phyloP scores from a whole-genome alignment of 2,888 invertebrate genomes.

The Helobdella robusta region DNA sequence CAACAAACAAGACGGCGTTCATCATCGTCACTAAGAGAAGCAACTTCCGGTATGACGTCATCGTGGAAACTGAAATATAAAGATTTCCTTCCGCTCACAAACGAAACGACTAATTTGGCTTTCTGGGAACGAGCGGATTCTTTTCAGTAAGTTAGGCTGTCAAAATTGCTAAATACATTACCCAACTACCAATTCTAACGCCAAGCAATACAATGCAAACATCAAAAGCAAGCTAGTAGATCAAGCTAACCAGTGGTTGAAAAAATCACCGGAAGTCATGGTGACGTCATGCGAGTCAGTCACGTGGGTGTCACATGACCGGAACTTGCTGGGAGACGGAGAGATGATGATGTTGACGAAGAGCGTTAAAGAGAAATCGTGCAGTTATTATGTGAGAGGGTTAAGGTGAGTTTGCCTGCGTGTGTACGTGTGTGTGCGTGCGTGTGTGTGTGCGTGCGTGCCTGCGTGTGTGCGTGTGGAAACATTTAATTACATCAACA shows the following conservation, averaged over 20 bases:
- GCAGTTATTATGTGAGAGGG: slow-evolving; percentile 31
- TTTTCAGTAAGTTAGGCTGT: slow-evolving; percentile 16
- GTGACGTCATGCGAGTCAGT: slow-evolving; percentile 33
- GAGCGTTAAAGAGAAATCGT: slow-evolving; percentile 23
- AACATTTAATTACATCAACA: too few relatives aligned
- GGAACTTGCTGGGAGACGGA: slow-evolving; percentile 29
- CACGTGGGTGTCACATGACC: slow-evolving; percentile 32
- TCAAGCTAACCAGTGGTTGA: slow-evolving; percentile 35
- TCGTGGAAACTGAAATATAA: slow-evolving; percentile 14
- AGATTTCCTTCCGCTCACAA: slow-evolving; percentile 8
- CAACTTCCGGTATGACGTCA: not conserved
- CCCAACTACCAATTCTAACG: not conserved
- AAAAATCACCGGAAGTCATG: slow-evolving; percentile 28
- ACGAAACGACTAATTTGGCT: not conserved
- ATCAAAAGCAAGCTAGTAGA: slow-evolving; percentile 31
- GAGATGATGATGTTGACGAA: slow-evolving; percentile 32
- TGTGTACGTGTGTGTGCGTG: too few relatives aligned
- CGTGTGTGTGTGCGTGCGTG: too few relatives aligned
- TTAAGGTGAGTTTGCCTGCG: too few relatives aligned
- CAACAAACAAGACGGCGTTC: too few relatives aligned
- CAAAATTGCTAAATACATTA: too few relatives aligned
- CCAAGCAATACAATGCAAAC: not conserved
- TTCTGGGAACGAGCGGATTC: not conserved
- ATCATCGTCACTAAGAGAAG: too few relatives aligned
- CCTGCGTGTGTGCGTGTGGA: too few relatives aligned